Evolutionary conservation across 35 echinoderm and acorn worm genomes (phyloP).

Genomic region (Strongylocentrotus purpuratus): DNA sequence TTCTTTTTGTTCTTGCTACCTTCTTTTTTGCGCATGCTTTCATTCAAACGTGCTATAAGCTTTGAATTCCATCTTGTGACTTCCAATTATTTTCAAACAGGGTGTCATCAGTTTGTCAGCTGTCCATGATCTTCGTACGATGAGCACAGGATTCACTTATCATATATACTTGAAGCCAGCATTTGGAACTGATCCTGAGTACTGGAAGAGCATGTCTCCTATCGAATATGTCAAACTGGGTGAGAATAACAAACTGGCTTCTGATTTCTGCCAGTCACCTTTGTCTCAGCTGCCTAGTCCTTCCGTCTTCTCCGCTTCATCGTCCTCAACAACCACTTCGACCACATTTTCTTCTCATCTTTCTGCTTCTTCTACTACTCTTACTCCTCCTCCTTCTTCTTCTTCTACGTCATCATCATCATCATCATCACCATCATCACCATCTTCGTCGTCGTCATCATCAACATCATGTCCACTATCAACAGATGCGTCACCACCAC

Average conservation of each 20-base stretch:
- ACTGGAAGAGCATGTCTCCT: neutral
- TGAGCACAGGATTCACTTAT: neutral
- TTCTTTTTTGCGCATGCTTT: too few relatives aligned
- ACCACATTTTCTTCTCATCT: neutral
- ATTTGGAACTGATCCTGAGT: slow-evolving; percentile 7
- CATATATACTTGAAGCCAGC: slow-evolving; percentile 33
- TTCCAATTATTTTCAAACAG: neutral
- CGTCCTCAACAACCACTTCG: neutral
- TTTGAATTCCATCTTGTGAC: too few relatives aligned
- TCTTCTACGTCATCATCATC: too few relatives aligned
- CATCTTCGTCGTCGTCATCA: too few relatives aligned
- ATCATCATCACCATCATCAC: too few relatives aligned
- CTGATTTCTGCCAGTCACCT: neutral
- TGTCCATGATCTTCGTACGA: slow-evolving; percentile 15
- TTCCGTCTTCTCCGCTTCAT: neutral
- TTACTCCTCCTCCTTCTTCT: too few relatives aligned
- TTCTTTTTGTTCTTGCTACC: too few relatives aligned
- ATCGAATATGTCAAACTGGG: neutral
- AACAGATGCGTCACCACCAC: neutral
- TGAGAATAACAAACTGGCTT: neutral
- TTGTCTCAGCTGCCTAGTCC: neutral
- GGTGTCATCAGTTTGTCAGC: slow-evolving; percentile 54
- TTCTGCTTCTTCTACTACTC: neutral
- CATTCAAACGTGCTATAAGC: too few relatives aligned
- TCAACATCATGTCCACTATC: too few relatives aligned